phyloP scores from a whole-genome alignment of 2,888 invertebrate genomes.

The Acanthococcus lagerstroemiae region DNA sequence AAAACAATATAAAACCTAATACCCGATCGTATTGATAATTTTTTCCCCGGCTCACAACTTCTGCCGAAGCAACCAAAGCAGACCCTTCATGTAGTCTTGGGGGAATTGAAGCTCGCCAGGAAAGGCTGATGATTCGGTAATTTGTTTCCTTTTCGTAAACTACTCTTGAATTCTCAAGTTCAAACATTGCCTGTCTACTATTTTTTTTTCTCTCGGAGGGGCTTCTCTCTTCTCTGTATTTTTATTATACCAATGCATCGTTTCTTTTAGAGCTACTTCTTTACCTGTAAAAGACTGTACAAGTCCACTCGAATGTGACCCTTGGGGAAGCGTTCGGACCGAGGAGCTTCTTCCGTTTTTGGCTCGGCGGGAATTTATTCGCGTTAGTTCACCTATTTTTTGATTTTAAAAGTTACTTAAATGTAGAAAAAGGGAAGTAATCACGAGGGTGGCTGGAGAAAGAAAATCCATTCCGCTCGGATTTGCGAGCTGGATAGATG shows the following conservation, averaged over 20 bases:
- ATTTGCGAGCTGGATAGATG: too few relatives aligned
- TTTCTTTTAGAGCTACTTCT: neutral
- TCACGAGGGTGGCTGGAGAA: too few relatives aligned
- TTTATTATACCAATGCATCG: neutral
- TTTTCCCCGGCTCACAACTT: too few relatives aligned
- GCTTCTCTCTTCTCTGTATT: neutral
- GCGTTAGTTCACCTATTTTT: slow-evolving; percentile 11
- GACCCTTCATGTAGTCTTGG: too few relatives aligned
- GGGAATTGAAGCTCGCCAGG: too few relatives aligned
- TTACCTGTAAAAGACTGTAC: neutral
- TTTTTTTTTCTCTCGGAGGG: neutral
- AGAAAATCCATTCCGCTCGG: too few relatives aligned
- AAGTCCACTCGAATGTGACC: neutral
- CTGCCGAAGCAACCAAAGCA: too few relatives aligned
- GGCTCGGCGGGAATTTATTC: neutral
- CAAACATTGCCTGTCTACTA: neutral
- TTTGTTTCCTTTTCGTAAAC: neutral
- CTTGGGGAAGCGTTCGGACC: neutral
- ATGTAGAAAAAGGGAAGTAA: too few relatives aligned
- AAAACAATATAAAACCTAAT: too few relatives aligned
- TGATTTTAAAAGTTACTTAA: slow-evolving; percentile 11
- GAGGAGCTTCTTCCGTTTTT: neutral
- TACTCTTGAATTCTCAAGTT: neutral
- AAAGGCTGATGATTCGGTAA: neutral
- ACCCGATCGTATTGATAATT: too few relatives aligned